phyloP scores from a whole-genome alignment of 2,888 invertebrate species.

The Allacma fusca region DNA sequence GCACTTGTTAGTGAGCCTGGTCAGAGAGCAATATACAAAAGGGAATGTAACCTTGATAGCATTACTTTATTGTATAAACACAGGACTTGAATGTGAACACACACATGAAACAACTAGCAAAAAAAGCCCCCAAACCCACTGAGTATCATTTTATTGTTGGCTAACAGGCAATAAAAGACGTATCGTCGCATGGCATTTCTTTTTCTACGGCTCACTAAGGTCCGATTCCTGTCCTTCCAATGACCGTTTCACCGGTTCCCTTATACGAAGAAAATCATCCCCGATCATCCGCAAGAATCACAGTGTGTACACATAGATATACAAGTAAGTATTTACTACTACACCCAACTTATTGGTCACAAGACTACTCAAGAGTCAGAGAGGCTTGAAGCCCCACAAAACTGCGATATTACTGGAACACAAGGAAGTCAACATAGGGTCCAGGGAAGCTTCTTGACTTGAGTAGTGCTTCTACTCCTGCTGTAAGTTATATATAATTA shows the following conservation, averaged over 20 bases:
- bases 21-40: slow-evolving; percentile 17
- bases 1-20: slow-evolving; percentile 45
- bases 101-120: slow-evolving; percentile 13
- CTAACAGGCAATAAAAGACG: slow-evolving; percentile 56
- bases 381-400: slow-evolving; percentile 15
- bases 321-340: no score
- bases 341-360: no score
- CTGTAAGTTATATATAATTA: no score
- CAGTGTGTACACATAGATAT: neutral
- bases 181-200: slow-evolving; percentile 48
- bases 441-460: neutral
- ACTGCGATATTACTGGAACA: slow-evolving; percentile 4
- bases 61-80: slow-evolving; percentile 13
- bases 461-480: neutral
- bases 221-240: slow-evolving; percentile 59
- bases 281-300: neutral
- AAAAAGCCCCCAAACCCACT: slow-evolving; percentile 22
- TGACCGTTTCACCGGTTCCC: slow-evolving; percentile 42
- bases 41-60: slow-evolving; percentile 24
- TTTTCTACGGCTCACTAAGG: slow-evolving; percentile 59
- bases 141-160: slow-evolving; percentile 53
- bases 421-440: slow-evolving; percentile 24
- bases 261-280: neutral
- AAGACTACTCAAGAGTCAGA: neutral
- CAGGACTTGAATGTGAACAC: neutral